Base-by-base conservation (phyloP, 2,113 vertebrate species). In the Gallinago jamesoni region DNA sequence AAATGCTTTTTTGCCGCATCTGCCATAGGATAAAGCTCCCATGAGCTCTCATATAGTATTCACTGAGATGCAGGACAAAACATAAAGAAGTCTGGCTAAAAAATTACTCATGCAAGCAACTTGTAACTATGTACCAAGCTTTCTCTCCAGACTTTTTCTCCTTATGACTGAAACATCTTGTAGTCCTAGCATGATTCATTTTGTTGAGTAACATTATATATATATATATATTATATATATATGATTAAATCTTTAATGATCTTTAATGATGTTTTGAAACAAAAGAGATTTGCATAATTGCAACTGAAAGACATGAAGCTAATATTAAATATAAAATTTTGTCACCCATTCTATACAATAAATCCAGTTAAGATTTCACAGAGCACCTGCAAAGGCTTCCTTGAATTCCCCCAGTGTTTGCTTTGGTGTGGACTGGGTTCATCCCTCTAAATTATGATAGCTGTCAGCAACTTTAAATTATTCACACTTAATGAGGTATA, bases 251-350 rank as follows among this genome's bases (percentile, higher is more conserved):
- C 48, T 81, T 86, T 73, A 91, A 90, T 0, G 3, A 90, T 67
- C 48, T 81, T 86, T 73, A 91, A 90, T 0, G 3, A 86, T 57
- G 50, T 92, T 95, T 94, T 93, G 56, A 86, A 78, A 86, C 37
- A 81, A 87, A 93, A 86, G n/a, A 96, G 10, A 75, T 90, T 94
- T 84, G 43, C 53, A 87, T 87, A 92, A 89, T 75, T 67, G 75
- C 56, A 90, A 67, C 19, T 75, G 53, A 81, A 89, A 72, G 18
- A 78, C 45, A 72, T 12, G 9, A 75, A 87, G 22, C 15, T 62
- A 81, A 53, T 43, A 75, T 37, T 56, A 77, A 96, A 66, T 47
- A 77, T 8, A 87, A 87, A 84, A 82, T 69, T 47, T 25, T 76
- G 27, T 52, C 64, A 43, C 28, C 88, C 12, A 16, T 66, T 73